Evolutionary conservation across 1,140 invertebrate species (phyloP).

Genomic region (Polypedilum vanderplanki): DNA sequence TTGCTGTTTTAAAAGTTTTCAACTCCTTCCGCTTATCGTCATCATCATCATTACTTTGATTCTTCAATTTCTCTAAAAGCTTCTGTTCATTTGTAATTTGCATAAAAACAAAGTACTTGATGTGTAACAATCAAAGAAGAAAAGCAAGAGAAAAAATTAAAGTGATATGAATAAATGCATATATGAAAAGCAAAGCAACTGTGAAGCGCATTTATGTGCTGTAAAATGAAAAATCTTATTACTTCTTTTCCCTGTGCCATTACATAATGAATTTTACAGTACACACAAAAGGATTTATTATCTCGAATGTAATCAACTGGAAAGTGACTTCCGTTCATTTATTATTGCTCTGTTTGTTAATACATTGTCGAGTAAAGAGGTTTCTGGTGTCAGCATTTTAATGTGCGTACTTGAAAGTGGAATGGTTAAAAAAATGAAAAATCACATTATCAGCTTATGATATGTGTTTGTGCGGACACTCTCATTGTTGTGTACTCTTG

Average conservation of each 20-base stretch:
- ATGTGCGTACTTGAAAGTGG: neutral
- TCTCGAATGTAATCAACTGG: constrained; percentile 5
- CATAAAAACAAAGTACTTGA: neutral
- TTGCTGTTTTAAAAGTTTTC: no score
- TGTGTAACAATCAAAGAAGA: neutral
- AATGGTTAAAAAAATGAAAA: constrained; percentile 5
- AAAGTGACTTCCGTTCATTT: constrained; percentile 4
- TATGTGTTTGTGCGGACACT: neutral
- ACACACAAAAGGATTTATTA: neutral
- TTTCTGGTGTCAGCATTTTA: neutral
- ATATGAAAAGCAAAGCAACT: neutral
- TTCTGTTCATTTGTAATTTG: neutral
- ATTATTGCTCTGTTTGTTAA: neutral
- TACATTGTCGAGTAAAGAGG: neutral
- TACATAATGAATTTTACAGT: neutral
- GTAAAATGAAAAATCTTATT: neutral
- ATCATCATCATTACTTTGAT: neutral
- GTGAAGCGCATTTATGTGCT: neutral
- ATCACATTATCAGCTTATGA: constrained; percentile 13
- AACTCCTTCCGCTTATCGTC: no score
- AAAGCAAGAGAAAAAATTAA: neutral
- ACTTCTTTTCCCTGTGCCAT: neutral
- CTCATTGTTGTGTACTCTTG: neutral
- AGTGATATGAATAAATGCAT: neutral
- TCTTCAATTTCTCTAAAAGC: neutral